phyloP scores from a whole-genome alignment of 2,113 vertebrate species.

The Brachionichthys hirsutus region DNA sequence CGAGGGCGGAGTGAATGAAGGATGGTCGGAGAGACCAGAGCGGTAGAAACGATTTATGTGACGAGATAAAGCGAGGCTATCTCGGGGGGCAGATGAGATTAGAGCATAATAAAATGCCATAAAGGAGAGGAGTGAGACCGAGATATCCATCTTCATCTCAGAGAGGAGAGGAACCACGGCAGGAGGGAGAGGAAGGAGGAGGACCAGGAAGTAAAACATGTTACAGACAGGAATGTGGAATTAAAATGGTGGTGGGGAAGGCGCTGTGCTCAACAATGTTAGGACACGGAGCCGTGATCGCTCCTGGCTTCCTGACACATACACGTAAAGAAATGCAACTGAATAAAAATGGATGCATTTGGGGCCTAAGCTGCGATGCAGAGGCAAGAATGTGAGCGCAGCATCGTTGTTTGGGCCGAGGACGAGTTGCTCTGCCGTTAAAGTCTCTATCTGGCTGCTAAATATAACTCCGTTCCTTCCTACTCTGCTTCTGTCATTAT shows the following conservation, averaged over 20 bases:
- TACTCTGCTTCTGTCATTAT: constrained; percentile 61
- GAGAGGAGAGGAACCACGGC: constrained; percentile 22
- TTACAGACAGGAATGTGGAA: constrained; percentile 19
- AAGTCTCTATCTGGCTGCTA: constrained; percentile 49
- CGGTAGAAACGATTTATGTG: constrained; percentile 34
- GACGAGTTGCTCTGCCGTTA: constrained; percentile 26
- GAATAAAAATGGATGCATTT: neutral
- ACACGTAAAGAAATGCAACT: neutral
- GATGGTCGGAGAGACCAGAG: constrained; percentile 24
- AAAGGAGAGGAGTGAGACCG: constrained; percentile 48
- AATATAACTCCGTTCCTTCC: constrained; percentile 60
- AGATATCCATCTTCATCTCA: constrained; percentile 37
- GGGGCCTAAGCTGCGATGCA: constrained; percentile 46
- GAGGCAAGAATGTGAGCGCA: constrained; percentile 19
- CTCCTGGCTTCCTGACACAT: no score
- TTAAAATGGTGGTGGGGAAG: constrained; percentile 11
- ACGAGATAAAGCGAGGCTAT: constrained; percentile 43
- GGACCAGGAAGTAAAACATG: constrained; percentile 18
- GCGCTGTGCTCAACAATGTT: constrained; percentile 49
- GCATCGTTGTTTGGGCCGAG: constrained; percentile 30
- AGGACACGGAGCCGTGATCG: constrained; percentile 22
- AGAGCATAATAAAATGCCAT: constrained; percentile 51
- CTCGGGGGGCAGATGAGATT: constrained; percentile 56
- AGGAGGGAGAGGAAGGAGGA: neutral
- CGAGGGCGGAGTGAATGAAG: constrained; percentile 33